phyloP scores from a whole-genome alignment of 2,113 vertebrate genomes.

The Nannospalax galili region DNA sequence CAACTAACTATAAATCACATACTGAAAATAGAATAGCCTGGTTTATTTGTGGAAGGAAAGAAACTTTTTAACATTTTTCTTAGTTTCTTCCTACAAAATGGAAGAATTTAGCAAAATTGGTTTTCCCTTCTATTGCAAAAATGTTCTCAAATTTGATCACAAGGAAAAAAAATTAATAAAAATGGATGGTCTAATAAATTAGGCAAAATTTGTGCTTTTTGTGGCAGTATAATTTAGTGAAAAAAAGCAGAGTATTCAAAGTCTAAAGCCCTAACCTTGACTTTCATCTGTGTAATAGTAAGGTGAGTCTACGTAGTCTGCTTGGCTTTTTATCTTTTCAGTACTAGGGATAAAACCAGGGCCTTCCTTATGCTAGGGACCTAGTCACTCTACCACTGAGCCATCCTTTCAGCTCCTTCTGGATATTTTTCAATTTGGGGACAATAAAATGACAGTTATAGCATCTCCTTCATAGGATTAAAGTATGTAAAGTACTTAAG shows the following conservation, averaged over 20 bases:
- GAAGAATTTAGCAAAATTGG: constrained; percentile 23
- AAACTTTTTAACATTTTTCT: constrained; percentile 7
- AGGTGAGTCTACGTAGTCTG: background rate
- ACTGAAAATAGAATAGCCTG: constrained; percentile 43
- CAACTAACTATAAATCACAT: constrained; percentile 22
- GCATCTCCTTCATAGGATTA: background rate
- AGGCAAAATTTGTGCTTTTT: background rate
- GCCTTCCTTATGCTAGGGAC: background rate
- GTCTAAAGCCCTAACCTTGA: background rate
- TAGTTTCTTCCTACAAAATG: constrained; percentile 9
- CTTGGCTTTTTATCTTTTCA: background rate
- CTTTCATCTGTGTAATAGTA: background rate
- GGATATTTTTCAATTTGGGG: background rate
- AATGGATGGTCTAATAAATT: background rate
- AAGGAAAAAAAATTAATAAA: background rate
- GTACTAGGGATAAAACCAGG: background rate
- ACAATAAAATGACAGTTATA: background rate
- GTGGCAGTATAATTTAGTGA: background rate
- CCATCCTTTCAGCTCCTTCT: background rate
- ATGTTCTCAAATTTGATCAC: background rate
- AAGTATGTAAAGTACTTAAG: background rate
- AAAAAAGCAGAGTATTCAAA: background rate
- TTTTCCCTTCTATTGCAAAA: constrained; percentile 53
- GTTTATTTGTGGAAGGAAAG: constrained; percentile 19
- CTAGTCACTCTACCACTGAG: background rate